Base-by-base conservation (phyloP, 2,797 vertebrate species). In the Paramormyrops hopkinsi region DNA sequence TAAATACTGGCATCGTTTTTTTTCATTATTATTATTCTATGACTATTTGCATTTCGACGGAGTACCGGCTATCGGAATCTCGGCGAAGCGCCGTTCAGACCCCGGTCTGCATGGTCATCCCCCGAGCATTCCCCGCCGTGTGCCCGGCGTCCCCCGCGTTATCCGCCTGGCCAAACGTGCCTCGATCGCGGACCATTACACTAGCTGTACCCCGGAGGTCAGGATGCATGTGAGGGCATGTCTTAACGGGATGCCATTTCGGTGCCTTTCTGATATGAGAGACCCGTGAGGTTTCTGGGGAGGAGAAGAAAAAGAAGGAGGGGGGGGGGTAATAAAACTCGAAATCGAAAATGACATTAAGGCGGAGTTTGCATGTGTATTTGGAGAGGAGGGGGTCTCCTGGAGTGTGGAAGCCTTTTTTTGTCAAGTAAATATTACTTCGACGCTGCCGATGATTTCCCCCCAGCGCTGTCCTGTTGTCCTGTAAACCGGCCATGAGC, bases 321-420 rank as follows among this genome's bases (percentile, higher is more conserved):
- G 69, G 4, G 65, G 12, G 69, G 4, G 7, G 51, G 3, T 29
- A 29, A 53, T 53, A 53, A 53, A 53, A 8, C 9, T 51, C 83
- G 48, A 85, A 85, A 85, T 85, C 46, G 48, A 48, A 85, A 85
- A 85, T 85, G 48, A 29, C 46, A 85, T 50, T 85, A 85, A 85
- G 83, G 44, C 48, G 82, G 44, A 50, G 22, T 50, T 50, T 51
- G n/a, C 50, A 25, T 85, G 83, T 62, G 79, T 48, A 41, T 83
- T 83, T 56, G 33, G 29, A 33, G 33, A 76, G 12, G 29, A 33
- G 12, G 69, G 69, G 69, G 69, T 59, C 48, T 56, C 82, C 51
- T 83, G 83, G 83, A 50, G 44, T 9, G 44, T n/a, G 82, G 46
- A 46, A 25, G 76, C 7, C 12, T 9, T 50, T 41, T 82, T 46